These are phyloP conservation scores for Odontocerum albicorne DNA, from an alignment of 2,888 invertebrate species.

Conservation along the genomic window DNA sequence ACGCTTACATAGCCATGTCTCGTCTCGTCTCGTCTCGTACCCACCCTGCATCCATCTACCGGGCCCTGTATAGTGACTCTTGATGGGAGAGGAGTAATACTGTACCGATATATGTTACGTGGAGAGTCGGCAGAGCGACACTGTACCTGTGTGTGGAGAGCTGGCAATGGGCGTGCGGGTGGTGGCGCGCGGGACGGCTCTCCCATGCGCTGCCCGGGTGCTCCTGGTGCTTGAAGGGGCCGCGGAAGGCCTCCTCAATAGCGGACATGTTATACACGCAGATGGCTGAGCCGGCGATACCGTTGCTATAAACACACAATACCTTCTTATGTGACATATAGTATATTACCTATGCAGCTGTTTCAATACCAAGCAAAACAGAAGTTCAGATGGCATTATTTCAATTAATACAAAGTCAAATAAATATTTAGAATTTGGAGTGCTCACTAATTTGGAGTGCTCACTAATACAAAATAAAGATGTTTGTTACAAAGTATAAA, in stretches of 20 bases:
- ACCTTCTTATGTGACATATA: too few species aligned
- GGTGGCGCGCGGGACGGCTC: conserved; percentile 58
- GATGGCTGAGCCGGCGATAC: conserved; percentile 88
- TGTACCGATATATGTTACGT: background rate
- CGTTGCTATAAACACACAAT: conserved; percentile 66
- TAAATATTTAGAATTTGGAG: too few species aligned
- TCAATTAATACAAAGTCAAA: too few species aligned
- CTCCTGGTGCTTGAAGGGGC: conserved; percentile 84
- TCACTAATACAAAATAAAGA: too few species aligned
- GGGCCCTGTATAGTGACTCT: conserved; percentile 21
- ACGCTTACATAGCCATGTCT: too few species aligned
- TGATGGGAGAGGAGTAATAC: background rate
- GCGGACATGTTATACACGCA: conserved; percentile 87
- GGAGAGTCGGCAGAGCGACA: background rate
- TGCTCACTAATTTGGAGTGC: too few species aligned
- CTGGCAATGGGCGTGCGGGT: conserved; percentile 64
- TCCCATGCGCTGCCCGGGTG: conserved; percentile 78
- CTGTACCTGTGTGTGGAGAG: background rate
- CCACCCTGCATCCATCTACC: background rate
- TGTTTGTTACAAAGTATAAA: too few species aligned
- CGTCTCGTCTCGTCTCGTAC: too few species aligned
- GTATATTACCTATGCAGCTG: too few species aligned
- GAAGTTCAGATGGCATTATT: too few species aligned
- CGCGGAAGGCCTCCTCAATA: conserved; percentile 79
- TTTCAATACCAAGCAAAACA: too few species aligned